phyloP scores from a whole-genome alignment of 2,113 vertebrate genomes.

The Eolophus roseicapilla region DNA sequence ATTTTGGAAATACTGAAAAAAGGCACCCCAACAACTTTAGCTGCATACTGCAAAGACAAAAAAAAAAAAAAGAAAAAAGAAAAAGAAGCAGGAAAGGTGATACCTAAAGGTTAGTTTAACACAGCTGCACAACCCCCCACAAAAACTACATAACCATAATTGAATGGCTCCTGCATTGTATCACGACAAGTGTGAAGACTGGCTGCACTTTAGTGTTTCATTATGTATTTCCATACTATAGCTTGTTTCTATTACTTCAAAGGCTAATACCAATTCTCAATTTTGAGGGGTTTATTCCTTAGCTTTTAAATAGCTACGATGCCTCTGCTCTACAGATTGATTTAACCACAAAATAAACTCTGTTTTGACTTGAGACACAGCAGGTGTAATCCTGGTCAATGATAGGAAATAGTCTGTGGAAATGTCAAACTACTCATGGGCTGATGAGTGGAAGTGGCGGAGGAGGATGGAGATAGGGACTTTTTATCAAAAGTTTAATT shows the following conservation, averaged over 20 bases:
- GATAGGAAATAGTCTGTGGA: neutral
- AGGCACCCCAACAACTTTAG: neutral
- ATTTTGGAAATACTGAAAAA: neutral
- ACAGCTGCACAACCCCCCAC: neutral
- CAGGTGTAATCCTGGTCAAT: neutral
- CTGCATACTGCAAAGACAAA: neutral
- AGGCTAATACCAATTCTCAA: neutral
- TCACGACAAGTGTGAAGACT: neutral
- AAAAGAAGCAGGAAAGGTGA: neutral
- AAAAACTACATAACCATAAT: neutral
- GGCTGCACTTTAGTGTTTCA: neutral
- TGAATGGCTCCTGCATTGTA: neutral
- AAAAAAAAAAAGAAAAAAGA: neutral
- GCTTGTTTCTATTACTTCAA: neutral
- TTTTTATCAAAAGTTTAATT: neutral
- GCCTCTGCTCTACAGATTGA: neutral
- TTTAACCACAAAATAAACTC: neutral
- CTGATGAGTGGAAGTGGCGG: neutral
- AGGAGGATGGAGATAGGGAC: neutral
- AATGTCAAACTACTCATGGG: slow-evolving; percentile 37
- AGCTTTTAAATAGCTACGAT: neutral
- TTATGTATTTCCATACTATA: neutral
- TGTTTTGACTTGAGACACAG: neutral
- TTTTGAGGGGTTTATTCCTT: neutral
- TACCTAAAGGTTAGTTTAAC: neutral